Evolutionary conservation across 1,140 invertebrate species (phyloP).

Genomic region (Epicauta chinensis): DNA sequence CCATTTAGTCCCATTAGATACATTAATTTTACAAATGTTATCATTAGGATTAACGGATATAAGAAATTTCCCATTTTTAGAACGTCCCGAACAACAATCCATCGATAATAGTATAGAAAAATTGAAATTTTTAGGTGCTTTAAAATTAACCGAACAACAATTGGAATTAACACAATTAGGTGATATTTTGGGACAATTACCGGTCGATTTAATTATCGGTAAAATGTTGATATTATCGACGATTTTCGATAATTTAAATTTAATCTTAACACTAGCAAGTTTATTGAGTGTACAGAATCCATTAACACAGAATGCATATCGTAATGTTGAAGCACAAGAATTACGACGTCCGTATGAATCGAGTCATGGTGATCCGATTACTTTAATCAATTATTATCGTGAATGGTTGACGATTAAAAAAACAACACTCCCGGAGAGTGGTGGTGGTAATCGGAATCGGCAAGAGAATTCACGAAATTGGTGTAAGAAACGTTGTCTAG

Average conservation of each 20-base stretch:
- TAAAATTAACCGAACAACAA: slow-evolving; percentile 65
- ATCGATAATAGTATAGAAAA: slow-evolving; percentile 83
- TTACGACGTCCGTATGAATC: slow-evolving; percentile 78
- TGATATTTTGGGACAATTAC: slow-evolving; percentile 77
- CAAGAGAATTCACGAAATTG: slow-evolving; percentile 62
- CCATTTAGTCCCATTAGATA: slow-evolving; percentile 84
- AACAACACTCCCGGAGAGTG: slow-evolving; percentile 19
- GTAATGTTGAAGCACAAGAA: slow-evolving; percentile 69
- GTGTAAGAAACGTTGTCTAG: slow-evolving; percentile 81
- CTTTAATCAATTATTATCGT: slow-evolving; percentile 80
- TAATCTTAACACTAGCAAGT: slow-evolving; percentile 86
- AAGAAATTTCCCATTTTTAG: slow-evolving; percentile 91
- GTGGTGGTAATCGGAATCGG: slow-evolving; percentile 23
- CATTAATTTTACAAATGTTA: slow-evolving; percentile 89
- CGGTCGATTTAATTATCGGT: slow-evolving; percentile 91
- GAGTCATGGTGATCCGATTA: slow-evolving; percentile 93
- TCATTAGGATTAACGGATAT: slow-evolving; percentile 89
- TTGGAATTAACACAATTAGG: slow-evolving; percentile 82
- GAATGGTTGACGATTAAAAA: slow-evolving; percentile 65
- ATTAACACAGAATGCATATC: slow-evolving; percentile 82
- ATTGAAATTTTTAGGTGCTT: slow-evolving; percentile 83
- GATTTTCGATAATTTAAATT: slow-evolving; percentile 84
- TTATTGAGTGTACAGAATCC: slow-evolving; percentile 90
- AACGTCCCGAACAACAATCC: slow-evolving; percentile 72
- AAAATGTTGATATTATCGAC: slow-evolving; percentile 95